phyloP scores from a whole-genome alignment of 2,113 vertebrate genomes.

The Canis aureus region DNA sequence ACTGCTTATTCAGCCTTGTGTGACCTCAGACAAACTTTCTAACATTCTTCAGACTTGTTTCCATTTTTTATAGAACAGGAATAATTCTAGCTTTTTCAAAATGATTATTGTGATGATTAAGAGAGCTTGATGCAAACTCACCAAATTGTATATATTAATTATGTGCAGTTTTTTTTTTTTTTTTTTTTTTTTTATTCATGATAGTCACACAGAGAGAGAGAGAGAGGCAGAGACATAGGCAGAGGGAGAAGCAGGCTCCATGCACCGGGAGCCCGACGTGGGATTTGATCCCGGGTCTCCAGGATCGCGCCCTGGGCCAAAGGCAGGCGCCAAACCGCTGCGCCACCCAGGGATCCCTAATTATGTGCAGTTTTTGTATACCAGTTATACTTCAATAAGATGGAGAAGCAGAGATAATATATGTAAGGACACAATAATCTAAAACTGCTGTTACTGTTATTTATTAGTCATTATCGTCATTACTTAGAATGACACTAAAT shows the following conservation, averaged over 20 bases:
- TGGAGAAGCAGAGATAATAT: not conserved
- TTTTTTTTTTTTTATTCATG: too few relatives aligned
- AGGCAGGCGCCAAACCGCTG: too few relatives aligned
- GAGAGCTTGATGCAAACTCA: not conserved
- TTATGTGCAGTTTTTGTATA: not conserved
- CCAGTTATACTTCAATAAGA: not conserved
- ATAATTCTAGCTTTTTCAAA: not conserved
- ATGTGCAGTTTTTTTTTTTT: not conserved
- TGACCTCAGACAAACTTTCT: not conserved
- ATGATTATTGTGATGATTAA: not conserved
- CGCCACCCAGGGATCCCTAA: not conserved
- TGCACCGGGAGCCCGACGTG: too few relatives aligned
- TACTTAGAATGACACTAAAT: not conserved
- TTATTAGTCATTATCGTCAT: not conserved
- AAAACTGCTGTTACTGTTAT: not conserved
- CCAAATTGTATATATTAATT: not conserved
- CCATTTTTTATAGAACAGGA: not conserved
- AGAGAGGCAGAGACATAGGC: too few relatives aligned
- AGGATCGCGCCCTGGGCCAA: too few relatives aligned
- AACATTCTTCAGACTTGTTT: not conserved
- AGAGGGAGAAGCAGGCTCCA: too few relatives aligned
- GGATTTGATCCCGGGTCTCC: too few relatives aligned
- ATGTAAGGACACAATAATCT: not conserved
- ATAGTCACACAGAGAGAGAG: too few relatives aligned
- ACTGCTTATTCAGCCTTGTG: not conserved